Percentiles rank a stretch among this genome's conserved stretches.
Conservation (phyloP, 1,140 invertebrate species). For the Bombyx mandarina region DNA sequence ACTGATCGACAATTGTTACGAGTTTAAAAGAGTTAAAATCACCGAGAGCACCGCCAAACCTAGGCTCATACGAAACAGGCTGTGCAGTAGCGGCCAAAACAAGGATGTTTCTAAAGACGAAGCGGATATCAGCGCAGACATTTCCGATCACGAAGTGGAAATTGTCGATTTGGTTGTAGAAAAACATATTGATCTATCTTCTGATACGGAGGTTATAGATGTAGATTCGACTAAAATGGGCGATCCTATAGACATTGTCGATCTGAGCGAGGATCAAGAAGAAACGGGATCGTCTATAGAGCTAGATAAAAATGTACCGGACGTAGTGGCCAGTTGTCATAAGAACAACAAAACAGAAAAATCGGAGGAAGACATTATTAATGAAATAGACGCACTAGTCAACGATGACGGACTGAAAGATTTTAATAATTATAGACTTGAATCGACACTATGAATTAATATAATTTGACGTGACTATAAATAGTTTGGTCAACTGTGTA, state of each 20-base stretch:
- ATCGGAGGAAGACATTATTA: constrained; percentile 31
- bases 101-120: constrained; percentile 23
- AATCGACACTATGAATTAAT: too few species aligned
- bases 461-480: too few species aligned
- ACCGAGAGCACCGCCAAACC: constrained; percentile 42
- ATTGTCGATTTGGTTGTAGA: constrained; percentile 43
- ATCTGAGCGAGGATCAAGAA: constrained; percentile 48
- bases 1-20: constrained; percentile 50
- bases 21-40: constrained; percentile 59
- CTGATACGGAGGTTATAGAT: constrained; percentile 42
- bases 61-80: constrained; percentile 45
- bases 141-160: constrained; percentile 50
- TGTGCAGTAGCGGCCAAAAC: constrained; percentile 28
- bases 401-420: constrained; percentile 17
- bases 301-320: constrained; percentile 51
- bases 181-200: constrained; percentile 22
- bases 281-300: constrained; percentile 39
- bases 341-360: constrained; percentile 23
- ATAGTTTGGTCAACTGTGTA: too few species aligned
- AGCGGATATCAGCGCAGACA: constrained; percentile 21
- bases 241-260: constrained; percentile 44
- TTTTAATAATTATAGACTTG: too few species aligned
- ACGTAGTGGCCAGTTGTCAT: constrained; percentile 55
- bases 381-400: constrained; percentile 44
- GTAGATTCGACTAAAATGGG: constrained; percentile 36